phyloP scores from a whole-genome alignment of 2,888 invertebrate genomes.

The Ecdyonurus torrentis region DNA sequence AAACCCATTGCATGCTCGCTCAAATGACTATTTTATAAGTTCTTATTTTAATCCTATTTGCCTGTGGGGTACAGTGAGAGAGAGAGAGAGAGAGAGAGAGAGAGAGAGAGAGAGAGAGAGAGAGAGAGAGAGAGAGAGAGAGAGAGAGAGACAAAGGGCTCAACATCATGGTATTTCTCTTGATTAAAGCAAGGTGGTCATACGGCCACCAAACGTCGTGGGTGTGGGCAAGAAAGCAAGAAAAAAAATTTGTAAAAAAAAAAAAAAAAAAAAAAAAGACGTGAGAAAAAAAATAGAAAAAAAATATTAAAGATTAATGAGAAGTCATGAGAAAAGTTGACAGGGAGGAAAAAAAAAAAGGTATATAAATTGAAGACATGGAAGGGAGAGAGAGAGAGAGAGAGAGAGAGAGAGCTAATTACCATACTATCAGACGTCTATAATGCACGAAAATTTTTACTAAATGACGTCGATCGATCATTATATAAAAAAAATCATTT shows the following conservation, averaged over 20 bases:
- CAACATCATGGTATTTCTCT: no score
- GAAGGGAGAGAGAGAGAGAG: not conserved
- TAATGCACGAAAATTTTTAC: not conserved
- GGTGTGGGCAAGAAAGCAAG: no score
- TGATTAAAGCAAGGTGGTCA: no score
- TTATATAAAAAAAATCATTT: not conserved
- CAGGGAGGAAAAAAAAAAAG: not conserved
- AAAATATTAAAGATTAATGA: not conserved
- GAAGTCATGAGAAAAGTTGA: constrained; percentile 2
- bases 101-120: not conserved
- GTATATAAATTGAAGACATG: not conserved
- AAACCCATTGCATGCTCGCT: no score
- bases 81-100: not conserved
- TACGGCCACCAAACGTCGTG: no score
- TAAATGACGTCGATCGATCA: constrained; percentile 1
- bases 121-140: not conserved
- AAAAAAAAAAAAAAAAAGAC: not conserved
- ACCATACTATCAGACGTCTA: not conserved
- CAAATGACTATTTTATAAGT: no score
- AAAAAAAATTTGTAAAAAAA: no score
- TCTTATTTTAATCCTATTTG: no score
- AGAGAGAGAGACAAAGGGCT: not conserved
- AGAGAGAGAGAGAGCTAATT: not conserved
- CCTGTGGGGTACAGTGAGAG: not conserved
- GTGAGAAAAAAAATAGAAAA: constrained; percentile 1